Conservation (phyloP, 2,113 vertebrate species). For the Heliornis fulica region DNA sequence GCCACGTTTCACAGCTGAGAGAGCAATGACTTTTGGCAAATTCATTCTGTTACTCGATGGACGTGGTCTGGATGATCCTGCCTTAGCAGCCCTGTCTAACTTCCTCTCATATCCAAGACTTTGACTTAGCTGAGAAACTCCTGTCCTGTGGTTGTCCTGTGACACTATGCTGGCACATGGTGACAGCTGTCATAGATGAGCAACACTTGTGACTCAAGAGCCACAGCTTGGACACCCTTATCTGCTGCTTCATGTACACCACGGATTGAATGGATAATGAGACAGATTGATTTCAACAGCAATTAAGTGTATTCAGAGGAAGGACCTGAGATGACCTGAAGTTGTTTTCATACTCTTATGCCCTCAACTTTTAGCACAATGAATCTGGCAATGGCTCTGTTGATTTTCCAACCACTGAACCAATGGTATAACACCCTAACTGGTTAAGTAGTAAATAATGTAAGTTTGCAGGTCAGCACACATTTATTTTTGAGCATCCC, state of each 20-base stretch:
- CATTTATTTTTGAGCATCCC: not conserved
- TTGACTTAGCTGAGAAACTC: not conserved
- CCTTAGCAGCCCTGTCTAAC: not conserved
- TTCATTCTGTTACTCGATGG: fast-evolving
- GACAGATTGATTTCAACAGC: not conserved
- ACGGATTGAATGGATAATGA: not conserved
- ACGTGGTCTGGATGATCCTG: not conserved
- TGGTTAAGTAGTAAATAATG: not conserved
- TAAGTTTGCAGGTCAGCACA: not conserved
- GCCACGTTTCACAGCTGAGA: fast-evolving
- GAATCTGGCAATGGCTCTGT: not conserved
- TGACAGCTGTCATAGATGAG: not conserved
- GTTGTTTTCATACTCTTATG: not conserved
- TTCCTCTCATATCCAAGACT: not conserved
- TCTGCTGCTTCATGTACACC: not conserved
- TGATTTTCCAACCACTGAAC: not conserved
- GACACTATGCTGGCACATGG: not conserved
- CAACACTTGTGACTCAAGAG: not conserved
- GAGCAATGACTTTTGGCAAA: not conserved
- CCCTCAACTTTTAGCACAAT: not conserved
- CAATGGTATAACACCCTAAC: not conserved
- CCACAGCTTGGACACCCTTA: not conserved
- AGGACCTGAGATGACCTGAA: not conserved
- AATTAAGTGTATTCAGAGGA: not conserved
- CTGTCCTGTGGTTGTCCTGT: not conserved